Evolutionary conservation across 2,888 invertebrate species (phyloP), one percentile per base, ranked within the genome.

Genomic region (Rugalucina vietnamica): DNA sequence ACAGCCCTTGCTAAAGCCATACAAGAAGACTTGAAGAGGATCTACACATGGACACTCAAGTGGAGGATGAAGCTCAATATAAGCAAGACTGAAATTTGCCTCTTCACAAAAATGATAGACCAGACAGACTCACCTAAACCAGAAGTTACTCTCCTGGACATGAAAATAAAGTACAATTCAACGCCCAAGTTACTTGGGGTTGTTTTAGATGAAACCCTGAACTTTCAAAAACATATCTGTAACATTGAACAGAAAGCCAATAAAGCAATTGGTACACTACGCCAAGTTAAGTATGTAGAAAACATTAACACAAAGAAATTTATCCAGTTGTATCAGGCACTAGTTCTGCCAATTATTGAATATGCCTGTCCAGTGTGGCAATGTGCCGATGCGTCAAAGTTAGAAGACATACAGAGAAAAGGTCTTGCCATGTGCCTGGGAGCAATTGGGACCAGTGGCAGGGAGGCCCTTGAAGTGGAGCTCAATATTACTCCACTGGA

Each of bases 321-420:
- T 43, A 21, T 76, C 0, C 36, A 57, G 21, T 36, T 79, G 8
- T 65, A 79, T 34, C 57, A 54, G n/a, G 69, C 43, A 27, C 14
- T 73, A 18, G 73, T 79, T 32, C 27, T 76, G 3, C 81, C 76
- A n/a, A 37, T 57, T 2, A 18, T 81, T 18, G 81, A 81, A 70
- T 81, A 81, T 71, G 81, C 76, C 8, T 36, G 57, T 4, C 60
- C 76, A n/a, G 43, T 81, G 18, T 76, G 76, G 81, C 81, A 81
- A 43, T 37, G 24, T 8, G 76, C 54, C 5, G 57, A 57, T 21
- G 71, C 54, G 27, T 18, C 21, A 24, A 21, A 3, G 0, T 4
- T 71, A n/a, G 57, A 76, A 3, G 57, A 71, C 39, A 34, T 76
- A 10, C 76, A 81, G 43, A 81, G 76, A 34, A 76, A 81, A 49